Conservation (phyloP, 1,140 invertebrate genomes). For the Cyclargus thomasi region DNA sequence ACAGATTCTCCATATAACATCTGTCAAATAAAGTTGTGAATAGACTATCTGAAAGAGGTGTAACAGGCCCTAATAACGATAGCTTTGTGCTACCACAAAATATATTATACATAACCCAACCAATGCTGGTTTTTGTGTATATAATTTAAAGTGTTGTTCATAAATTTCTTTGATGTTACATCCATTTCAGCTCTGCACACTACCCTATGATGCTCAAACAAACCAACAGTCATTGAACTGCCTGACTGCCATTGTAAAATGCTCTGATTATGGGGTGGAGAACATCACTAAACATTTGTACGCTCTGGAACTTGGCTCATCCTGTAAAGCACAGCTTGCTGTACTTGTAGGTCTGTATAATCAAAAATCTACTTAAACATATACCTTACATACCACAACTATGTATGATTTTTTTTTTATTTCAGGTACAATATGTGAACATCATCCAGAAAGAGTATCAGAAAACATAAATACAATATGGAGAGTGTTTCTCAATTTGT, state of each 20-base stretch:
- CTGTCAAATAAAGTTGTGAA: no score
- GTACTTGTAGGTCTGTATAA: slow-evolving; percentile 32
- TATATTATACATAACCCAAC: no score
- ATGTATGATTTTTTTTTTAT: no score
- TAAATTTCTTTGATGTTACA: background rate
- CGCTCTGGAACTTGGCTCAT: slow-evolving; percentile 25
- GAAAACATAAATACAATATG: slow-evolving; percentile 34
- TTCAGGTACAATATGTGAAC: slow-evolving; percentile 39
- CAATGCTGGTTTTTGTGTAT: no score
- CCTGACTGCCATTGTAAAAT: slow-evolving; percentile 23
- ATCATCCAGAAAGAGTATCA: slow-evolving; percentile 33
- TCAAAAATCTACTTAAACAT: background rate
- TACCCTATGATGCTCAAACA: slow-evolving; percentile 26
- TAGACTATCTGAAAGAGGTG: no score
- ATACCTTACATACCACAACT: no score
- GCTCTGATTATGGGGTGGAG: slow-evolving; percentile 8
- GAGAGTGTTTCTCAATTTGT: slow-evolving; percentile 37
- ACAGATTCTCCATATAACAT: no score
- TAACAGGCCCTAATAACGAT: no score
- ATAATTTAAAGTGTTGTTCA: no score
- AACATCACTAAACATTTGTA: slow-evolving; percentile 21
- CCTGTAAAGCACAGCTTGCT: slow-evolving; percentile 31
- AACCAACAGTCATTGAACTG: slow-evolving; percentile 33
- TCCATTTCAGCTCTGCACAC: slow-evolving; percentile 32
- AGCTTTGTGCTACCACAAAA: no score